These are phyloP conservation scores for Microtus montanus DNA, from an alignment of 2,113 vertebrate species.

Conservation along the genomic window DNA sequence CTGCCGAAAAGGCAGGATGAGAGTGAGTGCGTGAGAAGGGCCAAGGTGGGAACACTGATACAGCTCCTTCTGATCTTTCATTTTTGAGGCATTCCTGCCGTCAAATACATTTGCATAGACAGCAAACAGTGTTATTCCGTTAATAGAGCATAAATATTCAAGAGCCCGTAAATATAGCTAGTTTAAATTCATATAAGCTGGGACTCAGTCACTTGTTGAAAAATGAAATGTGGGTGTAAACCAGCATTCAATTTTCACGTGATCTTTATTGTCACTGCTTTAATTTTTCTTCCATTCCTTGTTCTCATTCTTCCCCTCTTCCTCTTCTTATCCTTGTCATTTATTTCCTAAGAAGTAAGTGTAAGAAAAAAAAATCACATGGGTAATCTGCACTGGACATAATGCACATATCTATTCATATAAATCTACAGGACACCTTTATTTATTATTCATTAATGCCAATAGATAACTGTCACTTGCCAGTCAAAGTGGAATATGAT, in stretches of 20 bases:
- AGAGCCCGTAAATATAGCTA: conserved; percentile 58
- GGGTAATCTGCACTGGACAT: conserved; percentile 53
- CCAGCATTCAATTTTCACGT: conserved; percentile 1
- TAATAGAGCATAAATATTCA: conserved; percentile 69
- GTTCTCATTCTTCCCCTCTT: background rate
- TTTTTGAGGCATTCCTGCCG: conserved; percentile 81
- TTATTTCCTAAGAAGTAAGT: conserved; percentile 22
- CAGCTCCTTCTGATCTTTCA: conserved; percentile 59
- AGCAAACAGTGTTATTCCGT: conserved; percentile 55
- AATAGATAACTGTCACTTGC: conserved; percentile 79
- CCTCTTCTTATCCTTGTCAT: conserved; percentile 18
- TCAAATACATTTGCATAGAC: conserved; percentile 32
- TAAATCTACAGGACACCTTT: conserved; percentile 74
- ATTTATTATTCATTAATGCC: conserved; percentile 85
- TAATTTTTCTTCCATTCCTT: background rate
- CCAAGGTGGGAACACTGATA: background rate
- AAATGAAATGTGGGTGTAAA: conserved; percentile 63
- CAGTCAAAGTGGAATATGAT: conserved; percentile 74
- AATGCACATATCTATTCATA: conserved; percentile 66
- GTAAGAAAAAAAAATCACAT: background rate
- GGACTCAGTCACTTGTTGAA: conserved; percentile 52
- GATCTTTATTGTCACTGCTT: conserved; percentile 37
- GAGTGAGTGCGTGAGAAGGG: background rate
- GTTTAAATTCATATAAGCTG: conserved; percentile 59
- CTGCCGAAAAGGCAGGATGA: background rate